Evolutionary conservation across 2,113 vertebrate genomes (phyloP).

Genomic region (Phrynocephalus versicolor): DNA sequence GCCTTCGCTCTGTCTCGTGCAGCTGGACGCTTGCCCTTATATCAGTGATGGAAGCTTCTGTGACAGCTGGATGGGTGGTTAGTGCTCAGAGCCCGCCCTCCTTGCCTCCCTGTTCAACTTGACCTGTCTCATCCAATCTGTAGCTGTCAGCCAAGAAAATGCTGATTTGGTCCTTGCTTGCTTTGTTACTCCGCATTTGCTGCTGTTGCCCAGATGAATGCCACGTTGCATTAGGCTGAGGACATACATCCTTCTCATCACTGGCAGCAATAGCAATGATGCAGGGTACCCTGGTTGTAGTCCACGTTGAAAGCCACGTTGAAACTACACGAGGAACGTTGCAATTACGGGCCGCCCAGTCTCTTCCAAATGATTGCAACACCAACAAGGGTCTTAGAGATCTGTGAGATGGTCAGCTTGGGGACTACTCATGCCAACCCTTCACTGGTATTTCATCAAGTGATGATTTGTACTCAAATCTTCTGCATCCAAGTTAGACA

Average conservation of each 20-base stretch:
- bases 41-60: constrained; percentile 1
- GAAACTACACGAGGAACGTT: no score
- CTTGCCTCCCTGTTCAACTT: background rate
- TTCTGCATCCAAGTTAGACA: no score
- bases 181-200: constrained; percentile 29
- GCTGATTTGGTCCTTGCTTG: constrained; percentile 12
- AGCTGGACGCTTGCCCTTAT: constrained; percentile 6
- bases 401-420: no score
- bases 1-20: background rate
- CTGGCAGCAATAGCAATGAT: background rate
- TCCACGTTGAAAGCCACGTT: no score
- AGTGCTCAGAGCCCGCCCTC: background rate
- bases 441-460: no score
- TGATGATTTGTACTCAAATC: no score
- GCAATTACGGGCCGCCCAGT: no score
- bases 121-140: constrained; percentile 26
- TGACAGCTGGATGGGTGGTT: background rate
- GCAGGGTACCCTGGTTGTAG: no score
- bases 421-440: no score
- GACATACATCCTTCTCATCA: background rate
- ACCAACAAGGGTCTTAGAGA: no score
- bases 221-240: constrained; percentile 10
- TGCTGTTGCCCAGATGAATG: constrained; percentile 17
- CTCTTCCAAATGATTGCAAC: no score
- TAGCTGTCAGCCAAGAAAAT: constrained; percentile 41